phyloP scores from a whole-genome alignment of 2,113 vertebrate species.

The Urocitellus parryii region DNA sequence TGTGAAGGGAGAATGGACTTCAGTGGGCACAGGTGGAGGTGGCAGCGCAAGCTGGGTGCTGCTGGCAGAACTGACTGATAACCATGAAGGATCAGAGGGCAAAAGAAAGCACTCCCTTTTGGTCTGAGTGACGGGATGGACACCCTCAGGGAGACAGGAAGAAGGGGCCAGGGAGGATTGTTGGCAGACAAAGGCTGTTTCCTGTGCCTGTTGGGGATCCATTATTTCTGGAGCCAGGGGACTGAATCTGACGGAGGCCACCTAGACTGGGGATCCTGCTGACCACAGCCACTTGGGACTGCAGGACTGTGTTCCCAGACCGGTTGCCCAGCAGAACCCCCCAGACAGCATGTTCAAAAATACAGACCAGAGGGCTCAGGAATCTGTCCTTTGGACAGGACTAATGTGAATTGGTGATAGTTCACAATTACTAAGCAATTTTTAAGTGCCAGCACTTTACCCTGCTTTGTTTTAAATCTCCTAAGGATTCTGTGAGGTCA shows the following conservation, averaged over 20 bases:
- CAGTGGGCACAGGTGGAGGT: not conserved
- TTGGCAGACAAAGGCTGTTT: rapidly evolving
- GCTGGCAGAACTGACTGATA: not conserved
- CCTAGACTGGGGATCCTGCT: not conserved
- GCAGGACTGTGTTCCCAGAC: not conserved
- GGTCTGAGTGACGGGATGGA: not conserved
- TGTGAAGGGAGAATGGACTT: not conserved
- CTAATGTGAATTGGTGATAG: not conserved
- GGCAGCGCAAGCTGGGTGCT: not conserved
- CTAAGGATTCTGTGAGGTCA: not conserved
- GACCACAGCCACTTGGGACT: no score
- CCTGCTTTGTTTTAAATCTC: not conserved
- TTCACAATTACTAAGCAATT: not conserved
- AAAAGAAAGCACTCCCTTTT: no score
- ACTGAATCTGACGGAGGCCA: not conserved
- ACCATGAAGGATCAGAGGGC: not conserved
- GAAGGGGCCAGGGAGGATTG: rapidly evolving
- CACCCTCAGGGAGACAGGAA: rapidly evolving
- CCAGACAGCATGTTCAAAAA: not conserved
- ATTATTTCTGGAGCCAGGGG: not conserved
- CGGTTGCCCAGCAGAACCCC: not conserved
- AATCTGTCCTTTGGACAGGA: not conserved
- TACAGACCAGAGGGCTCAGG: not conserved
- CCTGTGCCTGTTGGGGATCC: not conserved
- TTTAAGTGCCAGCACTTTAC: not conserved